Evolutionary conservation across 2,113 vertebrate species (phyloP).

Genomic region (Otolemur garnettii): DNA sequence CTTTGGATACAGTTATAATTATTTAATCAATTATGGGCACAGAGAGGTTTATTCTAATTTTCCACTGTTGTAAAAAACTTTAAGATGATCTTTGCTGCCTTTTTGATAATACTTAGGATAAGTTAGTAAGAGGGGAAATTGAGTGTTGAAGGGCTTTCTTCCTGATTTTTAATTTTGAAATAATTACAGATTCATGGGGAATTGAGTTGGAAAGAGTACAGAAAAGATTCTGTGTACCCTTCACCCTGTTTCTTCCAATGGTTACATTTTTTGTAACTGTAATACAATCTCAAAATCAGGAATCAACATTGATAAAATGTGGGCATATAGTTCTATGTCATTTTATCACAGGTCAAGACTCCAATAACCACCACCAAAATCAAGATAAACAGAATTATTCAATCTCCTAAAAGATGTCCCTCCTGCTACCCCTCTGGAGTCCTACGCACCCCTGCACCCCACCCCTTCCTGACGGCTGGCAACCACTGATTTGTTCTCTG

Average conservation of each 20-base stretch:
- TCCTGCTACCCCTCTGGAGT: not conserved
- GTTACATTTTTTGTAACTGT: not conserved
- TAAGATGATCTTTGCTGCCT: not conserved
- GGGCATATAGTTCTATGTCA: not conserved
- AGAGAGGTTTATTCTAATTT: not conserved
- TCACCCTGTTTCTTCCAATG: not conserved
- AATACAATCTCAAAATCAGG: not conserved
- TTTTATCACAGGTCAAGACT: not conserved
- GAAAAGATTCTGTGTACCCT: not conserved
- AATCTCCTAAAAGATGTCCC: not conserved
- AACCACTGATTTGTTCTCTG: not conserved
- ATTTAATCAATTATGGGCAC: not conserved
- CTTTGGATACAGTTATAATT: not conserved
- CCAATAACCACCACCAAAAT: not conserved
- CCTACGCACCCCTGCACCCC: not conserved
- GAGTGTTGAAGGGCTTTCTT: not conserved
- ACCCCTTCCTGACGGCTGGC: not conserved
- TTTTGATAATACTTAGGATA: not conserved
- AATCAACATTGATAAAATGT: not conserved
- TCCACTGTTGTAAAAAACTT: not conserved
- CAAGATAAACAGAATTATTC: not conserved
- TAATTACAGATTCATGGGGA: not conserved
- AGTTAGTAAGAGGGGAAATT: not conserved
- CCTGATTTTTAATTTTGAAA: conserved; percentile 27
- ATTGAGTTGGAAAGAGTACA: not conserved